A percentile compares a stretch with the other conserved stretches of the same genome.
phyloP scores from a whole-genome alignment of 2,113 vertebrate species.

The Neomonachus schauinslandi region DNA sequence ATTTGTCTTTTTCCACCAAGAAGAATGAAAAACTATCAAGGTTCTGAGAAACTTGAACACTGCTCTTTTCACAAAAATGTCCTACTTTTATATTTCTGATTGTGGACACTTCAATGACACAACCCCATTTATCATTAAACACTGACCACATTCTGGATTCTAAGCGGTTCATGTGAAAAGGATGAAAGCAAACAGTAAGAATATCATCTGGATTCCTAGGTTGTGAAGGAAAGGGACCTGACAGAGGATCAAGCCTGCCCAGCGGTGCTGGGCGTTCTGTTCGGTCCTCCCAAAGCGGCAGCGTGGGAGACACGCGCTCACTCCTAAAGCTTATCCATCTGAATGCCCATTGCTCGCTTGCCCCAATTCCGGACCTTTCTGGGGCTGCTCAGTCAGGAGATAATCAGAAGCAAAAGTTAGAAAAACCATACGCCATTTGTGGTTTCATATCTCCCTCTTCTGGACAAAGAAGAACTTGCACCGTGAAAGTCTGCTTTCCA shows the following conservation, averaged over 20 bases:
- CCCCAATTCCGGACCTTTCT: not conserved
- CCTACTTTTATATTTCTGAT: not conserved
- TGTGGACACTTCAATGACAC: not conserved
- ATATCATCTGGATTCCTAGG: not conserved
- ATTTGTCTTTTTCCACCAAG: not conserved
- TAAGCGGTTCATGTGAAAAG: not conserved
- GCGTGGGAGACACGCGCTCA: not conserved
- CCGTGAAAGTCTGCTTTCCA: not conserved
- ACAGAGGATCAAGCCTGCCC: not conserved
- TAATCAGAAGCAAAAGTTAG: not conserved
- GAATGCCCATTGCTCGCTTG: not conserved
- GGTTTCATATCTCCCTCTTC: constrained; percentile 80
- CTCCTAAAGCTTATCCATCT: not conserved
- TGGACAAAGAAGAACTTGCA: constrained; percentile 40
- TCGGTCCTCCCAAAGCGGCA: not conserved
- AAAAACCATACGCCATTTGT: not conserved
- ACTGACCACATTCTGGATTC: not conserved
- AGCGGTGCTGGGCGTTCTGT: not conserved
- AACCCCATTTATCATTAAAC: constrained; percentile 5
- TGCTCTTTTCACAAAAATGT: not conserved
- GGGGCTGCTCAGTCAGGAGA: not conserved
- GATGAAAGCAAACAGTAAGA: not conserved
- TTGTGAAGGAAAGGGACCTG: not conserved
- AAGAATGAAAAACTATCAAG: not conserved
- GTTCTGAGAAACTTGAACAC: not conserved